phyloP scores from a whole-genome alignment of 1,140 invertebrate genomes.

The Lucilia cuprina region DNA sequence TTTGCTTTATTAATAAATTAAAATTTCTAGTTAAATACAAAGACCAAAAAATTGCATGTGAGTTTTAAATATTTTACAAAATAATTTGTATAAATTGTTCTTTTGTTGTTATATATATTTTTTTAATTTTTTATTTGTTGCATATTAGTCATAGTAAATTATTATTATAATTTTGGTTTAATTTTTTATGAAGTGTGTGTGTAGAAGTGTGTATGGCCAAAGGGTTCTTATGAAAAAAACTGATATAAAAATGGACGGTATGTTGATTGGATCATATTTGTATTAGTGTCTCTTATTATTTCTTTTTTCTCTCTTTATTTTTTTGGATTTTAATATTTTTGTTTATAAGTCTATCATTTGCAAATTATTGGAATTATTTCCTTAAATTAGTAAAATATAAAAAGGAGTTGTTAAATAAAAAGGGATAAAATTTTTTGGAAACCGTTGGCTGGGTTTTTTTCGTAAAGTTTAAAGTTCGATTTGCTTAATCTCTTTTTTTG shows the following conservation, averaged over 20 bases:
- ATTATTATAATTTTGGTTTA: neutral
- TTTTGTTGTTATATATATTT: neutral
- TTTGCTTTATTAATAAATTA: neutral
- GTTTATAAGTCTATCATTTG: slow-evolving; percentile 4
- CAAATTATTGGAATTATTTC: neutral
- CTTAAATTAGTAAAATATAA: no score
- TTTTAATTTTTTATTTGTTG: no score
- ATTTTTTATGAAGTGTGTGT: neutral
- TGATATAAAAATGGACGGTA: slow-evolving; percentile 31
- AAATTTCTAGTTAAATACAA: neutral
- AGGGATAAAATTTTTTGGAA: no score
- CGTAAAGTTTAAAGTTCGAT: no score
- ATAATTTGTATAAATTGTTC: slow-evolving; percentile 34
- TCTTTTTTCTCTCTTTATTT: neutral
- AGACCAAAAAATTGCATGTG: neutral
- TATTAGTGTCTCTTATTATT: neutral
- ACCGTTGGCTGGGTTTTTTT: no score
- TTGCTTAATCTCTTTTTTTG: no score
- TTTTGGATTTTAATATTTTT: neutral
- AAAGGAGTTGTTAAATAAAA: no score
- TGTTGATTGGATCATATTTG: slow-evolving; percentile 29
- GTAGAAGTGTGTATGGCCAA: neutral
- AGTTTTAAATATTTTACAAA: slow-evolving; percentile 14
- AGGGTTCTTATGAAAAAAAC: neutral
- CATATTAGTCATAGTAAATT: no score